Percentiles rank a stretch among this genome's conserved stretches.
Conservation (phyloP, 2,113 vertebrate species). For the Cyprinodon brontotheroides region DNA sequence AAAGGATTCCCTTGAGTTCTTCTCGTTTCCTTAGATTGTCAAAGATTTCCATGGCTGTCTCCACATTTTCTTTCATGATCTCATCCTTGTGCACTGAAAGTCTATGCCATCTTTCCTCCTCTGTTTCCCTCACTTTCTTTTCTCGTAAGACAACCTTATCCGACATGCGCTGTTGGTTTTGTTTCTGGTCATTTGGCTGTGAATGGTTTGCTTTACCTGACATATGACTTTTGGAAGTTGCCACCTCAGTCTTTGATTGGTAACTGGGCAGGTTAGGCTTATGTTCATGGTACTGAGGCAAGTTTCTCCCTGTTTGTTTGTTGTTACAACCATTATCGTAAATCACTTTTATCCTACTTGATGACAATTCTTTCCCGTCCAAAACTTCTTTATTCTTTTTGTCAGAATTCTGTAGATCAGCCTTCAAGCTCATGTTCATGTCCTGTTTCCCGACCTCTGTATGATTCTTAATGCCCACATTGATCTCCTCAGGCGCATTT, state of each 20-base stretch:
- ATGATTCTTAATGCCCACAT: slow-evolving; percentile 61
- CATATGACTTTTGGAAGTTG: slow-evolving; percentile 6
- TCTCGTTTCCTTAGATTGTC: slow-evolving; percentile 87
- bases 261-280: background rate
- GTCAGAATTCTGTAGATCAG: slow-evolving; percentile 61
- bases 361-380: slow-evolving; percentile 32
- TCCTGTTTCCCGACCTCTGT: slow-evolving; percentile 54
- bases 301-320: slow-evolving; percentile 16
- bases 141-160: slow-evolving; percentile 82
- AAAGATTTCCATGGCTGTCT: slow-evolving; percentile 85
- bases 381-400: slow-evolving; percentile 49
- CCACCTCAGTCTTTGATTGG: slow-evolving; percentile 3
- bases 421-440: slow-evolving; percentile 52
- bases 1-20: slow-evolving; percentile 88
- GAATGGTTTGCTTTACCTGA: background rate
- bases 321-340: slow-evolving; percentile 16
- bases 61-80: slow-evolving; percentile 88
- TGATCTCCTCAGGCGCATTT: slow-evolving; percentile 67
- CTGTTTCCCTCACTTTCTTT: slow-evolving; percentile 85
- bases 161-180: slow-evolving; percentile 18
- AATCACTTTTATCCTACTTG: slow-evolving; percentile 58
- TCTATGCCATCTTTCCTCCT: slow-evolving; percentile 85
- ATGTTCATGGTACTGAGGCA: slow-evolving; percentile 24
- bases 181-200: slow-evolving; percentile 9
- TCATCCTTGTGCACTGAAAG: slow-evolving; percentile 90